A percentile compares a stretch with the other conserved stretches of the same genome.
These are phyloP conservation scores for Mya arenaria DNA, from an alignment of 1,140 invertebrate genomes.

Conservation along the genomic window DNA sequence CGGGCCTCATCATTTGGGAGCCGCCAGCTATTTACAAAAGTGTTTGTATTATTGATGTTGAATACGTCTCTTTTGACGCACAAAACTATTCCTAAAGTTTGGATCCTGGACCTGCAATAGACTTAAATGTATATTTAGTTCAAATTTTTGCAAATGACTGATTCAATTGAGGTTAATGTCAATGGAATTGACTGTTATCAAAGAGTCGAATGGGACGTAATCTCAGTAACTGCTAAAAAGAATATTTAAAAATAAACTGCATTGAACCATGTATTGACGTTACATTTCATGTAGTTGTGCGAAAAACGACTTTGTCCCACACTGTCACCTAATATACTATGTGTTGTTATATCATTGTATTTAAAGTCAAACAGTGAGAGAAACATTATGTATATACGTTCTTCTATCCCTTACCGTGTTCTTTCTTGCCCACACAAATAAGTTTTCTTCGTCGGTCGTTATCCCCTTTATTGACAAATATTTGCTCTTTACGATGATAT, in stretches of 20 bases:
- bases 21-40: conserved; percentile 99
- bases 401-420: conserved; percentile 99
- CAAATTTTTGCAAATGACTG: conserved; percentile 71
- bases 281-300: conserved; percentile 98
- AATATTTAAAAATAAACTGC: conserved; percentile 85
- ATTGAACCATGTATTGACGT: conserved; percentile 96
- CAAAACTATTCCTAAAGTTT: conserved; percentile 93
- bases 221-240: conserved; percentile 82
- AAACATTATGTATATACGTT: conserved; percentile 99
- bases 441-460: conserved; percentile 98
- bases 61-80: conserved; percentile 92
- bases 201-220: conserved; percentile 99
- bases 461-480: conserved; percentile 86
- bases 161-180: conserved; percentile 56
- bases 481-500: conserved; percentile 77
- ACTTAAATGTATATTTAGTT: conserved; percentile 89
- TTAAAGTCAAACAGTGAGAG: conserved; percentile 98
- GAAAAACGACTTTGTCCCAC: conserved; percentile 82
- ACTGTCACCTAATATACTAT: conserved; percentile 80
- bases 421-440: conserved; percentile 98
- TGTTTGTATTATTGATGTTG: conserved; percentile 98
- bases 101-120: conserved; percentile 94
- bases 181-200: conserved; percentile 78
- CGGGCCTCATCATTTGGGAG: conserved; percentile 98
- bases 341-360: conserved; percentile 91